Conservation (phyloP, 2,888 invertebrate genomes). For the Autographa gamma region DNA sequence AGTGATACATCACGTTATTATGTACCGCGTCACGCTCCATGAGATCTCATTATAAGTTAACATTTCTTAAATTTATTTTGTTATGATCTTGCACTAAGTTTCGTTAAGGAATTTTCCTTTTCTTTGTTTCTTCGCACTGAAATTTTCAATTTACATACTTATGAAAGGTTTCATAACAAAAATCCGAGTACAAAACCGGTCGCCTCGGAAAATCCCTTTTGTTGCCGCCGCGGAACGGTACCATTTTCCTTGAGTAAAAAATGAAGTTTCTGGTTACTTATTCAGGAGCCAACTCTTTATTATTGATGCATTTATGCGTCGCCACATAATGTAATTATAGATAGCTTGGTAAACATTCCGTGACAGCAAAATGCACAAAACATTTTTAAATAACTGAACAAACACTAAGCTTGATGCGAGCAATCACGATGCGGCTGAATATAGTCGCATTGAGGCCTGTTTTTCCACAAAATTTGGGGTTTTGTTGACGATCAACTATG, state of each 20-base stretch:
- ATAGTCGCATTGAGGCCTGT: constrained; percentile 29
- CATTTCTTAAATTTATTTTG: constrained; percentile 52
- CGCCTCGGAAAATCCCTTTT: constrained; percentile 66
- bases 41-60: constrained; percentile 74
- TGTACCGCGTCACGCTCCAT: constrained; percentile 64
- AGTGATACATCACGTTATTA: constrained; percentile 70
- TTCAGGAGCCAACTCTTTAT: constrained; percentile 15
- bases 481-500: constrained; percentile 32
- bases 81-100: constrained; percentile 66
- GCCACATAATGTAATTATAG: constrained; percentile 1
- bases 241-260: constrained; percentile 61
- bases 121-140: constrained; percentile 67
- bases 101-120: constrained; percentile 66
- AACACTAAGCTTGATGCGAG: constrained; percentile 42
- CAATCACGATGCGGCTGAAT: constrained; percentile 26
- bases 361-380: constrained; percentile 7
- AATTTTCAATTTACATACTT: constrained; percentile 80
- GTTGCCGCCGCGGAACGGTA: constrained; percentile 57
- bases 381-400: constrained; percentile 37
- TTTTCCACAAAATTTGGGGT: constrained; percentile 44
- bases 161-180: constrained; percentile 74
- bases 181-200: constrained; percentile 70
- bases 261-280: constrained; percentile 46
- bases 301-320: neutral
- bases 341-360: neutral